Percentiles rank a stretch among this genome's conserved stretches.
Evolutionary conservation across 2,113 vertebrate genomes (phyloP).

Genomic region (Chelonoidis abingdonii): DNA sequence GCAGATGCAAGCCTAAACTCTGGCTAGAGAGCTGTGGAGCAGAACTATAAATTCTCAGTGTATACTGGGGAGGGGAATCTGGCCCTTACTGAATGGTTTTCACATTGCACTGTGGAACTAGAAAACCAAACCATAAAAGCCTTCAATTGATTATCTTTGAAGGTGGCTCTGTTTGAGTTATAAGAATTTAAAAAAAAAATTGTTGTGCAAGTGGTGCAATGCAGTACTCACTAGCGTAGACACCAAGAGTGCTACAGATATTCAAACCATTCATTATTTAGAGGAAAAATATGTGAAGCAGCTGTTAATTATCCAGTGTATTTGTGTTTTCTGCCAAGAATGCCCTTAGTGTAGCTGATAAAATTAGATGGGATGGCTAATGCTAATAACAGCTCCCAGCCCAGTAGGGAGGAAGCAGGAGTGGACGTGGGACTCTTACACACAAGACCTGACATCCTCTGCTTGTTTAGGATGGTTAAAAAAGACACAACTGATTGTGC

Average conservation of each 20-base stretch:
- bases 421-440: fast-evolving
- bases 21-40: background rate
- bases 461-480: background rate
- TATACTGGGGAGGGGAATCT: background rate
- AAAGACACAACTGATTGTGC: background rate
- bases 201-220: background rate
- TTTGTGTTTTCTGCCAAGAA: background rate
- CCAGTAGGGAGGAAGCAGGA: background rate
- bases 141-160: background rate
- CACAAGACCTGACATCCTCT: fast-evolving
- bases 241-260: background rate
- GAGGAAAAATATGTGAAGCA: background rate
- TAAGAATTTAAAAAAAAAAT: background rate
- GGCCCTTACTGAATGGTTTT: background rate
- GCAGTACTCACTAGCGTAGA: background rate
- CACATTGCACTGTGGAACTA: background rate
- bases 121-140: background rate
- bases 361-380: background rate
- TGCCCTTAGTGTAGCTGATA: background rate
- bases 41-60: background rate
- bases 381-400: background rate
- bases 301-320: background rate
- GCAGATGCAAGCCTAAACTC: background rate
- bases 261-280: background rate
- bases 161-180: background rate